Percentiles rank a stretch among this genome's conserved stretches.
These are phyloP conservation scores for Acanthurus leucopareius DNA, from an alignment of 2,797 vertebrate species.

Conservation along the genomic window DNA sequence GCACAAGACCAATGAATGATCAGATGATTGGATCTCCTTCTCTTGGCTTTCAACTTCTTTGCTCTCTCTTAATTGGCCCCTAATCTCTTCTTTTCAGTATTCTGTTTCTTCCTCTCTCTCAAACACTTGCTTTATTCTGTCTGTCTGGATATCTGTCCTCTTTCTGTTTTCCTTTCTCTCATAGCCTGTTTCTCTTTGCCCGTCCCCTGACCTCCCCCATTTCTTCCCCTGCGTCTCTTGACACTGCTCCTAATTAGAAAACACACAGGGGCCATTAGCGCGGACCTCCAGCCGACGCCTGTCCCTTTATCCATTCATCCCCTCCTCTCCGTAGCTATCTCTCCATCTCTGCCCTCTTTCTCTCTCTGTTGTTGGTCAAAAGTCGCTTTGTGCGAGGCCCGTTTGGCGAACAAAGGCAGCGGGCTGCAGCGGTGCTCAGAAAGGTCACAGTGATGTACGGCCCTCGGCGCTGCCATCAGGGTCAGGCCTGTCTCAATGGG, in stretches of 20 bases:
- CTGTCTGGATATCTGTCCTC: constrained; percentile 61
- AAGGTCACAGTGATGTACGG: constrained; percentile 78
- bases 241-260: constrained; percentile 77
- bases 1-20: constrained; percentile 74
- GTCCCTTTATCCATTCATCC: constrained; percentile 76
- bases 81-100: constrained; percentile 68
- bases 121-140: constrained; percentile 52
- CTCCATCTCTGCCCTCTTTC: constrained; percentile 73
- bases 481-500: constrained; percentile 71
- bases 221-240: constrained; percentile 59
- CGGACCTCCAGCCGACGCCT: constrained; percentile 63
- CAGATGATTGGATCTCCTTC: constrained; percentile 62
- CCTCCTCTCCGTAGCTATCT: constrained; percentile 62
- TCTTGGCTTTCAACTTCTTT: constrained; percentile 58
- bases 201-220: constrained; percentile 50
- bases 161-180: constrained; percentile 42
- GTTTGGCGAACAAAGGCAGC: constrained; percentile 77
- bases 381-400: constrained; percentile 76
- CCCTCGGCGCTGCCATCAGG: constrained; percentile 63
- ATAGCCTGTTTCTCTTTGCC: constrained; percentile 45
- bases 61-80: constrained; percentile 73
- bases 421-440: constrained; percentile 67
- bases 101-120: constrained; percentile 58
- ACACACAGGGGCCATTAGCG: constrained; percentile 79
- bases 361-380: constrained; percentile 74